These are phyloP conservation scores for Himalopsyche tibetana DNA, from an alignment of 2,888 invertebrate genomes.

Conservation along the genomic window DNA sequence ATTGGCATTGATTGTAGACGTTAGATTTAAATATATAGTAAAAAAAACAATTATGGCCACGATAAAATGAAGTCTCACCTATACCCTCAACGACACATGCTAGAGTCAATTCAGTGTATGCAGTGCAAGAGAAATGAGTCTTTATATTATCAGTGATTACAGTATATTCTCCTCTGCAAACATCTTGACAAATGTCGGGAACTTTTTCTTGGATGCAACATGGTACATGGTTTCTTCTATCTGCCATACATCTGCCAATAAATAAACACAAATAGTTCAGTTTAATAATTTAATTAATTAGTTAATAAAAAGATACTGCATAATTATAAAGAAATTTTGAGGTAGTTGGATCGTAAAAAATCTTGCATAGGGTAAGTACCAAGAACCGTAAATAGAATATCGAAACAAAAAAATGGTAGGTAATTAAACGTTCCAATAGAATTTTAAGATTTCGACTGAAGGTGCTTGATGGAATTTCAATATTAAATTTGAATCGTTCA, in stretches of 20 bases:
- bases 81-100: constrained; percentile 91
- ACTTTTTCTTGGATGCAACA: constrained; percentile 89
- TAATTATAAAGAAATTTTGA: too few relatives aligned
- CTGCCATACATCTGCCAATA: constrained; percentile 81
- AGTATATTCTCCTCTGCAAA: constrained; percentile 90
- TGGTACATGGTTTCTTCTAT: constrained; percentile 90
- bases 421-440: too few relatives aligned
- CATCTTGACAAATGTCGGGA: constrained; percentile 90
- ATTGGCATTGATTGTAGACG: neutral
- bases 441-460: too few relatives aligned
- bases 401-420: too few relatives aligned
- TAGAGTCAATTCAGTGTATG: constrained; percentile 88
- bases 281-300: too few relatives aligned
- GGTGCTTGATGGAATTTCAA: too few relatives aligned
- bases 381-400: too few relatives aligned
- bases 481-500: too few relatives aligned
- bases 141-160: constrained; percentile 89
- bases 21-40: neutral
- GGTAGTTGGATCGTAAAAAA: too few relatives aligned
- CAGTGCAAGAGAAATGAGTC: constrained; percentile 89
- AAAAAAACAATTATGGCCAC: neutral
- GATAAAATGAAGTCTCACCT: constrained; percentile 68
- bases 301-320: too few relatives aligned
- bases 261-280: neutral
- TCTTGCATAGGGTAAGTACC: too few relatives aligned